Evolutionary conservation across 2,888 invertebrate genomes (phyloP).

Genomic region (Epinotia bilunana): DNA sequence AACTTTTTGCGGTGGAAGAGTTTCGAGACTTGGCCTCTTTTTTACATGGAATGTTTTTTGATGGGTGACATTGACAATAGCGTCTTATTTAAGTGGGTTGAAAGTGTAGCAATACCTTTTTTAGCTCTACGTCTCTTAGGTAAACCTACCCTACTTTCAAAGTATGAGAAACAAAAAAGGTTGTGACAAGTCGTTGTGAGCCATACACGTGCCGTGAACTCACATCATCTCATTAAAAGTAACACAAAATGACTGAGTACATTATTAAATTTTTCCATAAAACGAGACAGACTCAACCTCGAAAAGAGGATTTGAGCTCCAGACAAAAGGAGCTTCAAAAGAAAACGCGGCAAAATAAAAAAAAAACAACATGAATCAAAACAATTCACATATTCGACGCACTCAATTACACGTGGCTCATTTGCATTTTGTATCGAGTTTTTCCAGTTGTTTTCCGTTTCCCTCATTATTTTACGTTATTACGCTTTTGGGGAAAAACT

Average conservation of each 20-base stretch:
- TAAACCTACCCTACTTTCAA: too few species aligned
- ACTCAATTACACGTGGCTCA: slow-evolving; percentile 28
- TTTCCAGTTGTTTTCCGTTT: slow-evolving; percentile 31
- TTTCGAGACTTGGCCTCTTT: too few species aligned
- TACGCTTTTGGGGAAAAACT: slow-evolving; percentile 15
- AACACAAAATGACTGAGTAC: slow-evolving; percentile 8
- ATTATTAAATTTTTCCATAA: background rate
- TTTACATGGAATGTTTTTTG: too few species aligned
- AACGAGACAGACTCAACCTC: background rate
- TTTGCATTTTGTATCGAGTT: slow-evolving; percentile 31
- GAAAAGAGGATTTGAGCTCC: slow-evolving; percentile 16
- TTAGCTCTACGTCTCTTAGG: too few species aligned
- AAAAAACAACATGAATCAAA: slow-evolving; percentile 29
- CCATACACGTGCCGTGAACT: background rate
- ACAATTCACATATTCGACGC: slow-evolving; percentile 42
- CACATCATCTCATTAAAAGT: background rate
- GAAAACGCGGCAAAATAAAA: slow-evolving; percentile 18
- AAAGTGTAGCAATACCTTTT: too few species aligned
- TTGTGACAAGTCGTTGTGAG: too few species aligned
- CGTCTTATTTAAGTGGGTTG: too few species aligned
- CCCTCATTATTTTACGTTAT: slow-evolving; percentile 37
- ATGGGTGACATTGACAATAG: too few species aligned
- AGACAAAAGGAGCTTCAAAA: slow-evolving; percentile 13
- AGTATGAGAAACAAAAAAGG: too few species aligned
- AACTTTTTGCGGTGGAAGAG: too few species aligned